Evolutionary conservation across 2,797 vertebrate species (phyloP).

Genomic region (Cuniculus paca): DNA sequence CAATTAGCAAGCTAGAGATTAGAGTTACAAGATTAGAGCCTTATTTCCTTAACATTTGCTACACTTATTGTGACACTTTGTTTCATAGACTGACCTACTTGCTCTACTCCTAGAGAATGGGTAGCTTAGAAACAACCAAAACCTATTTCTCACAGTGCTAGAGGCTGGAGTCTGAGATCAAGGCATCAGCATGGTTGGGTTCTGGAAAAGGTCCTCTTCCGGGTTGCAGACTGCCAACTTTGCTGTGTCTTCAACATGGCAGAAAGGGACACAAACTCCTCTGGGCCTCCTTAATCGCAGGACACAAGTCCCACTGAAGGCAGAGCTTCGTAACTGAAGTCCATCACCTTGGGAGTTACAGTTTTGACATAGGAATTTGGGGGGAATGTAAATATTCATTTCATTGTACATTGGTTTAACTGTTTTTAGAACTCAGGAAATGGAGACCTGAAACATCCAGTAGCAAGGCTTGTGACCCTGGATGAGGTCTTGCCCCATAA

Average conservation of each 20-base stretch:
- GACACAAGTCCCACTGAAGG: background rate
- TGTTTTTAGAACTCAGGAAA: background rate
- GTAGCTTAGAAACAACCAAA: background rate
- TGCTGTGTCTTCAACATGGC: background rate
- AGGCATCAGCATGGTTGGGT: background rate
- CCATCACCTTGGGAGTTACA: background rate
- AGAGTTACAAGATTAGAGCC: background rate
- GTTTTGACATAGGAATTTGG: background rate
- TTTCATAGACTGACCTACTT: background rate
- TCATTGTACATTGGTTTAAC: background rate
- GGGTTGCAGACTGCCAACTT: background rate
- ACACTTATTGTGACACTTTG: background rate
- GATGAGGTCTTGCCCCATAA: background rate
- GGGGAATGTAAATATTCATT: background rate
- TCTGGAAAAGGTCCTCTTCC: background rate
- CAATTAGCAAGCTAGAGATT: background rate
- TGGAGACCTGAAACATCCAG: background rate
- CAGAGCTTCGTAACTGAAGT: background rate
- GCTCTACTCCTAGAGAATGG: background rate
- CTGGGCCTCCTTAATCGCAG: background rate
- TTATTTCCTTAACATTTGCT: constrained; percentile 33
- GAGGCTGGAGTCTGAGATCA: background rate
- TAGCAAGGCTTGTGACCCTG: background rate
- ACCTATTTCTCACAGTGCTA: background rate
- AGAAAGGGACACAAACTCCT: background rate